These are phyloP conservation scores for Drosophila maculinotata DNA, from an alignment of 2,888 invertebrate species.

Conservation along the genomic window DNA sequence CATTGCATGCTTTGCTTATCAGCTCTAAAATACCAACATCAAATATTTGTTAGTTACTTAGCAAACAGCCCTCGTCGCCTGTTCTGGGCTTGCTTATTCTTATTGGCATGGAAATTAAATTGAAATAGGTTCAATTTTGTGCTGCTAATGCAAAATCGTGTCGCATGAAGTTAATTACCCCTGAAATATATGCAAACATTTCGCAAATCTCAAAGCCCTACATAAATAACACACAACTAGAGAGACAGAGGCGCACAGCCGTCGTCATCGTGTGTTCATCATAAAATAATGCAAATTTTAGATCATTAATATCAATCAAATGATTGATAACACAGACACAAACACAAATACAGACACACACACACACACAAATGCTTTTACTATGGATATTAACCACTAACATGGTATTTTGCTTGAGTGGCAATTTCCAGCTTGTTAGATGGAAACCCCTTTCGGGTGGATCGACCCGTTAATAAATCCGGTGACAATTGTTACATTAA, in stretches of 20 bases:
- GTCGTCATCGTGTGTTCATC: constrained; percentile 37
- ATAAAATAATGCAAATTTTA: constrained; percentile 81
- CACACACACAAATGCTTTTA: not conserved
- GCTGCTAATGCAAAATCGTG: constrained; percentile 48
- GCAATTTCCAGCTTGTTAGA: constrained; percentile 27
- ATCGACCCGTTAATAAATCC: constrained; percentile 81
- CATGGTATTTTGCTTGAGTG: constrained; percentile 20
- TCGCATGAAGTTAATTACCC: constrained; percentile 63
- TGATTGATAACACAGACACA: constrained; percentile 73
- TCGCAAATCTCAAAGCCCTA: constrained; percentile 42
- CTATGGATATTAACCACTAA: constrained; percentile 17
- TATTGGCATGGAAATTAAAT: constrained; percentile 10
- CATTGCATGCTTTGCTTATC: too few species aligned
- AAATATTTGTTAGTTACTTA: not conserved
- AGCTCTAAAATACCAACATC: too few species aligned
- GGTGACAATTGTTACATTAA: constrained; percentile 83
- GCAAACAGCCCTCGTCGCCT: not conserved
- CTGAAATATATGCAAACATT: constrained; percentile 70
- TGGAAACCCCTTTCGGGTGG: constrained; percentile 29
- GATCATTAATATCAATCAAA: constrained; percentile 84
- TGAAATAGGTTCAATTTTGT: constrained; percentile 14
- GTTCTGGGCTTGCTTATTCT: not conserved
- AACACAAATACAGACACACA: constrained; percentile 25
- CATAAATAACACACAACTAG: constrained; percentile 12
- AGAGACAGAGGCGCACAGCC: not conserved